Base-by-base conservation (phyloP, 2,113 vertebrate genomes). In the Callocephalon fimbriatum region DNA sequence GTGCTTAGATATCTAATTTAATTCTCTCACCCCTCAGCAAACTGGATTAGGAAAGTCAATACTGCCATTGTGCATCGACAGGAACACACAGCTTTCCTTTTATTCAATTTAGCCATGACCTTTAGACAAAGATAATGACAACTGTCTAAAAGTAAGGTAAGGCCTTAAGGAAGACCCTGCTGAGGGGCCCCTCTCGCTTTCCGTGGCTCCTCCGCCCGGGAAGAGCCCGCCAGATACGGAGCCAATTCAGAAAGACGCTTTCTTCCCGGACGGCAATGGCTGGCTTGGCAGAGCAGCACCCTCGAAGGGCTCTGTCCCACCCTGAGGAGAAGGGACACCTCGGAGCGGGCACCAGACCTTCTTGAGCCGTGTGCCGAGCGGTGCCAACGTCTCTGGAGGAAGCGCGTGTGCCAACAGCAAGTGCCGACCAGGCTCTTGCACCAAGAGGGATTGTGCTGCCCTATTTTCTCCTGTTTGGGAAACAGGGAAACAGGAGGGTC, bases 1-100 rank as follows among this genome's bases (percentile, higher is more conserved):
- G 98, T 97, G 98, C 98, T 98, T 98, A 98, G 98, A 98, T 98
- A 99, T 98, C 98, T 99, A 99, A 99, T 99, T 99, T 99, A 99
- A 99, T 99, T 99, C 99, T 99, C 98, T 98, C 98, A 98, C 98
- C 98, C 98, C 98, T 98, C 98, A 98, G 98, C 98, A 99, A 99
- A 99, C 98, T 98, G 98, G 98, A 99, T 99, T 99, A 99, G 98
- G 98, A 98, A 98, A 99, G 98, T 99, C 98, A 98, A 99, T 99
- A 98, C 98, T 96, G 98, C 98, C 98, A 98, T 98, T 98, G 98
- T 99, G 98, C 98, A 98, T 98, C 97, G 97, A 97, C 98, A 98
- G 98, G 98, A 98, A 98, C 98, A 98, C 98, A 98, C 98, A 98
- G 98, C 98, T 98, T 98, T 98, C 98, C 98, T 98, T 98, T 98